Conservation (phyloP, 2,797 vertebrate species). For the Coregonus sp. region DNA sequence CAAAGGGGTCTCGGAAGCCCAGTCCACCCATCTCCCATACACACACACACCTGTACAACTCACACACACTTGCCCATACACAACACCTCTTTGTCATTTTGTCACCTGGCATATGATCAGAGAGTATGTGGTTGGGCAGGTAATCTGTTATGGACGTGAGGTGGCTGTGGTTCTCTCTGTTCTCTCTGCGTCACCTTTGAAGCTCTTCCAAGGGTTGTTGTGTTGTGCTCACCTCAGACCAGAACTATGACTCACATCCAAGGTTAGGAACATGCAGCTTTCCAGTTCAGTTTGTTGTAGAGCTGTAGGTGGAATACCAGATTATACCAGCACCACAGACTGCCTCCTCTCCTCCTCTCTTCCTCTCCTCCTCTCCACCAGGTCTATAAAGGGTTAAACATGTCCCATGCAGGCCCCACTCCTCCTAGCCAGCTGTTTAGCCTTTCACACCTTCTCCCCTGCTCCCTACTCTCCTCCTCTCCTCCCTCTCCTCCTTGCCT, state of each 20-base stretch:
- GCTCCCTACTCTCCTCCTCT: constrained; percentile 7
- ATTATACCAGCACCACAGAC: neutral
- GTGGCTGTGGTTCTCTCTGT: constrained; percentile 14
- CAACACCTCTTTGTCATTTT: constrained; percentile 61
- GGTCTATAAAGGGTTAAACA: constrained; percentile 62
- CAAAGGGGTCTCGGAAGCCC: constrained; percentile 27
- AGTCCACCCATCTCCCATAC: constrained; percentile 22
- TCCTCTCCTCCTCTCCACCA: neutral
- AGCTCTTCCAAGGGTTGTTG: constrained; percentile 62
- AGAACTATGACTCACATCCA: constrained; percentile 51
- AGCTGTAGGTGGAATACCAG: neutral
- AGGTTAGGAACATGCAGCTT: constrained; percentile 40
- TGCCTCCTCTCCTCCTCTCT: neutral
- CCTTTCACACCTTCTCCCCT: constrained; percentile 64
- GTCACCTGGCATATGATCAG: constrained; percentile 67
- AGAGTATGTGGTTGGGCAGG: constrained; percentile 53
- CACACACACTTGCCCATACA: constrained; percentile 5
- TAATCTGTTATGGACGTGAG: constrained; percentile 53
- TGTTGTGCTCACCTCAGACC: constrained; percentile 33
- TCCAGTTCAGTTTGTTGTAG: constrained; percentile 9
- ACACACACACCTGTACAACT: constrained; percentile 12
- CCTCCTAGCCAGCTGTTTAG: constrained; percentile 67
- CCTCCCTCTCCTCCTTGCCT: constrained; percentile 50
- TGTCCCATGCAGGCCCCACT: constrained; percentile 55
- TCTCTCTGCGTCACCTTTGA: constrained; percentile 50